phyloP scores from a whole-genome alignment of 2,888 invertebrate genomes.

The Heliconius sara region DNA sequence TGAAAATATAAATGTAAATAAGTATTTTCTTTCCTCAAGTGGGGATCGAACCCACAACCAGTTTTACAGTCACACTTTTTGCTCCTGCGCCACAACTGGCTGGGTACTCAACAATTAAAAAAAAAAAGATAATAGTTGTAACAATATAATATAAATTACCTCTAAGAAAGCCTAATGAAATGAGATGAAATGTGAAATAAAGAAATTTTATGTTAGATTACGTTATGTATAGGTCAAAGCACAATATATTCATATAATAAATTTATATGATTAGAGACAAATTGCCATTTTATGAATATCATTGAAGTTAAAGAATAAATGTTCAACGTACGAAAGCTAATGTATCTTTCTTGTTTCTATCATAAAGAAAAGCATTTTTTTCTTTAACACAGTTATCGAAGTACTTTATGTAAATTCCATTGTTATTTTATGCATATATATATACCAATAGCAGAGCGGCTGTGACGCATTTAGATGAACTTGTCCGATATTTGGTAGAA shows the following conservation, averaged over 20 bases:
- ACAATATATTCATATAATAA: background rate
- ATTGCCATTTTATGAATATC: background rate
- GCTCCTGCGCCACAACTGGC: no score
- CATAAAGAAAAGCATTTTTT: conserved; percentile 14
- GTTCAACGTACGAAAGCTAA: background rate
- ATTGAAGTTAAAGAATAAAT: conserved; percentile 7
- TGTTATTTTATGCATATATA: conserved; percentile 34
- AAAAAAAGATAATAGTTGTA: no score
- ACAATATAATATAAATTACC: no score
- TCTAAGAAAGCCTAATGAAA: no score
- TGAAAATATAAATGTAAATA: no score
- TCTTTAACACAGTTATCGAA: conserved; percentile 48
- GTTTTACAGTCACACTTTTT: no score
- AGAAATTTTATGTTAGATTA: no score
- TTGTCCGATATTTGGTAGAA: conserved; percentile 40
- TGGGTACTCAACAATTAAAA: no score
- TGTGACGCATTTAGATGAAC: conserved; percentile 43
- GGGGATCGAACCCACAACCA: no score
- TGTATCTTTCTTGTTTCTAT: conserved; percentile 21
- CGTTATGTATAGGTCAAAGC: background rate
- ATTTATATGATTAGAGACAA: background rate
- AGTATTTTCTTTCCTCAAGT: no score
- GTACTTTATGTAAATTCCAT: conserved; percentile 24
- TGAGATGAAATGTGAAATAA: no score
- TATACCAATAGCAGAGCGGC: conserved; percentile 29